Evolutionary conservation across 35 echinoderm and acorn worm species (phyloP).

Genomic region (Diadema setosum): DNA sequence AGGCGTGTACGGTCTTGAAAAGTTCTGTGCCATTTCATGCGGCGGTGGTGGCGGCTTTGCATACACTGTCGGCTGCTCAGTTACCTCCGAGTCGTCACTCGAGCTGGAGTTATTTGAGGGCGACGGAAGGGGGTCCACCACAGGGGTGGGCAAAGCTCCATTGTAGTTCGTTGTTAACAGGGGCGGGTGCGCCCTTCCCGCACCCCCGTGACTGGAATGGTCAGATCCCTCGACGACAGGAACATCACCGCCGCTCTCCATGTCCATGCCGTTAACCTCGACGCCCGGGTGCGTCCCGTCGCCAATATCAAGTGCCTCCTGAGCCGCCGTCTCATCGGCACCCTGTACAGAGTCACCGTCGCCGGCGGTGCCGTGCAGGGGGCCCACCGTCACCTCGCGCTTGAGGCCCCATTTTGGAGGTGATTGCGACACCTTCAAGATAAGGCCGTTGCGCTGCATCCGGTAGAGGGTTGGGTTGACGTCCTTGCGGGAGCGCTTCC

Average conservation of each 20-base stretch:
- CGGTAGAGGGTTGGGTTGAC: slow-evolving; percentile 57
- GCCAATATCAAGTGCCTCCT: background rate
- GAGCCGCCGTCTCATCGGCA: background rate
- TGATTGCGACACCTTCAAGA: slow-evolving; percentile 43
- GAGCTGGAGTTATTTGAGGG: background rate
- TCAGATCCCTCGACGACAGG: background rate
- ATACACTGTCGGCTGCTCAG: background rate
- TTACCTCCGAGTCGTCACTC: slow-evolving; percentile 25
- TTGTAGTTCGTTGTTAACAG: background rate
- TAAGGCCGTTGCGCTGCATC: slow-evolving; percentile 29
- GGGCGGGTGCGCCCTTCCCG: background rate
- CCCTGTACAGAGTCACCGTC: background rate
- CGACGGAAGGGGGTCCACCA: background rate
- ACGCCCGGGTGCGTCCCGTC: background rate
- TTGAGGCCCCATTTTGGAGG: slow-evolving; percentile 77
- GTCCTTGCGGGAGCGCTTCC: slow-evolving; percentile 38
- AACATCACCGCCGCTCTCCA: background rate
- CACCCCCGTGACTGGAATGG: background rate
- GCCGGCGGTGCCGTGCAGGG: background rate
- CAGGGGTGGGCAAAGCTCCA: background rate
- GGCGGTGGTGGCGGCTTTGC: slow-evolving; percentile 45
- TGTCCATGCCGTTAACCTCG: background rate
- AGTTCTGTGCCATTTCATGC: background rate
- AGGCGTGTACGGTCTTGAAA: background rate
- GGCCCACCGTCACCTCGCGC: slow-evolving; percentile 46